These are phyloP conservation scores for Melanotaenia duboulayi DNA, from an alignment of 2,113 vertebrate species.

Conservation along the genomic window DNA sequence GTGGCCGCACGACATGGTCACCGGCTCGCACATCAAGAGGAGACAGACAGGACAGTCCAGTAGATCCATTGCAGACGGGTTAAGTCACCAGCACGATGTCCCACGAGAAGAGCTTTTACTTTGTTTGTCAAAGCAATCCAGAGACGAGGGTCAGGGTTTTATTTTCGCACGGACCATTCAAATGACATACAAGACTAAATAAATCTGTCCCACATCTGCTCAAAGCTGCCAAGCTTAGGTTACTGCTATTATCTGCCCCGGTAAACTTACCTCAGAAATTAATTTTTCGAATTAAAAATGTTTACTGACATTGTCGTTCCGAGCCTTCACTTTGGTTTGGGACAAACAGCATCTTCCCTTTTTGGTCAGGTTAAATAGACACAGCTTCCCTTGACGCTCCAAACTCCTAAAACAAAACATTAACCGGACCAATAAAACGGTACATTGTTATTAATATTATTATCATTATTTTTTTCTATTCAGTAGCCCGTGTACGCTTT, in stretches of 20 bases:
- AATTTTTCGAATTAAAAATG: background rate
- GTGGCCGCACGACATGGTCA: conserved; percentile 88
- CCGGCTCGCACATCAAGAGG: conserved; percentile 85
- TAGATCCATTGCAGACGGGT: conserved; percentile 77
- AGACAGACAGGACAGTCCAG: conserved; percentile 86
- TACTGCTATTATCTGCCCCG: background rate
- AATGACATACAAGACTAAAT: conserved; percentile 20
- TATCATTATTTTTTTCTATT: background rate
- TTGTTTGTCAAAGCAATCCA: conserved; percentile 15
- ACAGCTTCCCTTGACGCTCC: conserved; percentile 19
- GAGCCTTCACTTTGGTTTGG: conserved; percentile 43
- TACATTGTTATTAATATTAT: background rate
- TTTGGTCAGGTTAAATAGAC: conserved; percentile 31
- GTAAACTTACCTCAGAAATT: conserved; percentile 9
- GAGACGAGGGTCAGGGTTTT: background rate
- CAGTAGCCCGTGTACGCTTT: background rate
- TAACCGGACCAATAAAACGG: background rate
- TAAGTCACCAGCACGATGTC: conserved; percentile 28
- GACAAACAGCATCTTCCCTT: conserved; percentile 43
- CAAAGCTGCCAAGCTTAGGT: background rate
- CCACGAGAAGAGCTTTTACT: conserved; percentile 2
- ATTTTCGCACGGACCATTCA: conserved; percentile 30
- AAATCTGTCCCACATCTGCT: conserved; percentile 26
- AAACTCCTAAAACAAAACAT: conserved; percentile 25
- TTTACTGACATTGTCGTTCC: conserved; percentile 11